Conservation (phyloP, 2,113 vertebrate genomes). For the Chunga burmeisteri region DNA sequence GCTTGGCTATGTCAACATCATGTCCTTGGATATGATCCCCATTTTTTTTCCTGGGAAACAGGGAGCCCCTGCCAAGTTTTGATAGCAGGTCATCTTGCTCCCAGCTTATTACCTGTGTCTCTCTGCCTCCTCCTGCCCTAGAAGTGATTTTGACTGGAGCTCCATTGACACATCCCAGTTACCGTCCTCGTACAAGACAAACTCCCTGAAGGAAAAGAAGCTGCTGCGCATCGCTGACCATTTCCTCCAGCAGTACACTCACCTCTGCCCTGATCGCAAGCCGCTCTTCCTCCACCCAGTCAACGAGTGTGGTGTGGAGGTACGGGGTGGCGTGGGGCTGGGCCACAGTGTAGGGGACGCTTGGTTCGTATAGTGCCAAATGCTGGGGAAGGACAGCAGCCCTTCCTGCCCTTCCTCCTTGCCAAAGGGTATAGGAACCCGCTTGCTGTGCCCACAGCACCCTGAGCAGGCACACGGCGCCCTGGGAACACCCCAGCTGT, state of each 20-base stretch:
- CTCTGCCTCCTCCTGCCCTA: background rate
- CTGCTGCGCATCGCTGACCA: constrained; percentile 78
- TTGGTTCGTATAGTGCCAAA: background rate
- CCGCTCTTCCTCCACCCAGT: constrained; percentile 80
- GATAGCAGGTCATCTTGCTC: background rate
- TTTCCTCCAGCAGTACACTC: constrained; percentile 81
- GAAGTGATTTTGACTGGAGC: constrained; percentile 53
- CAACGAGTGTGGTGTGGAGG: constrained; percentile 86
- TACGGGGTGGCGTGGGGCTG: constrained; percentile 14
- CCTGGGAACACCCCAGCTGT: accelerated
- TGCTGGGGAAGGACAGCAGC: background rate
- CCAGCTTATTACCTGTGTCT: background rate
- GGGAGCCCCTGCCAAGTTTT: background rate
- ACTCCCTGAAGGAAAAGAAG: constrained; percentile 74
- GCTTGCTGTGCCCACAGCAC: background rate
- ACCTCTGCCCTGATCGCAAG: constrained; percentile 83
- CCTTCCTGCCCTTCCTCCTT: background rate
- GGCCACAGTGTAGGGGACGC: background rate
- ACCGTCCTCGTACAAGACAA: constrained; percentile 79
- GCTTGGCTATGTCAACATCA: background rate
- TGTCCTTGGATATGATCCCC: background rate
- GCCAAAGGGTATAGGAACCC: background rate
- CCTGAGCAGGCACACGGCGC: background rate
- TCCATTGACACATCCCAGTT: constrained; percentile 54
- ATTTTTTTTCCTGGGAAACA: background rate